Conservation (phyloP, 2,888 invertebrate species). For the Rhabditoides inermis region DNA sequence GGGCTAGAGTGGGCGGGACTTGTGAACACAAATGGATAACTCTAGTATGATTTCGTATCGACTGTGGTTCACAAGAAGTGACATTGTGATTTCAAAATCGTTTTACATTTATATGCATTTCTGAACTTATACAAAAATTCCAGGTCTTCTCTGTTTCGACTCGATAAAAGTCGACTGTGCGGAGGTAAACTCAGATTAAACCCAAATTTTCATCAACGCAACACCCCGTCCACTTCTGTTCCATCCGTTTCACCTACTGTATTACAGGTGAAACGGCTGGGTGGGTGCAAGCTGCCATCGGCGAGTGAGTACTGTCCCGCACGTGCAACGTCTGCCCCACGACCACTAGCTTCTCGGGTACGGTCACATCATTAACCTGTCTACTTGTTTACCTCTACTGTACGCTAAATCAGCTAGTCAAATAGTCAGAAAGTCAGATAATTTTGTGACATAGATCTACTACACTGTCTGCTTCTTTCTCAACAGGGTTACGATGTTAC, state of each 20-base stretch:
- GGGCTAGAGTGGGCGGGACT: neutral
- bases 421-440: neutral
- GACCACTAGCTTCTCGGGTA: conserved; percentile 16
- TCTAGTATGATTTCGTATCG: too few relatives aligned
- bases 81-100: neutral
- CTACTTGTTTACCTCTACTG: too few relatives aligned
- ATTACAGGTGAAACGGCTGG: conserved; percentile 10
- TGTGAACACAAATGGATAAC: too few relatives aligned
- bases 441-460: neutral
- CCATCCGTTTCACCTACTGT: too few relatives aligned
- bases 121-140: neutral
- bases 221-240: too few relatives aligned
- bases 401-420: neutral
- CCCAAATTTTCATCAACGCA: neutral
- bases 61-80: neutral
- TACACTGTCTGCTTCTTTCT: neutral
- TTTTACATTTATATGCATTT: neutral
- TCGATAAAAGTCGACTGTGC: conserved; percentile 39
- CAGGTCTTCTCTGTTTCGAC: conserved; percentile 31
- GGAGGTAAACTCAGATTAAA: conserved; percentile 14
- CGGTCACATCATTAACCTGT: too few relatives aligned
- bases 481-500: neutral
- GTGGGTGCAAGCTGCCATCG: conserved; percentile 30
- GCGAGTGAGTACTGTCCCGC: conserved; percentile 38
- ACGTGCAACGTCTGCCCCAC: conserved; percentile 32